These are phyloP conservation scores for Myotis yumanensis DNA, from an alignment of 2,113 vertebrate genomes.

Conservation along the genomic window DNA sequence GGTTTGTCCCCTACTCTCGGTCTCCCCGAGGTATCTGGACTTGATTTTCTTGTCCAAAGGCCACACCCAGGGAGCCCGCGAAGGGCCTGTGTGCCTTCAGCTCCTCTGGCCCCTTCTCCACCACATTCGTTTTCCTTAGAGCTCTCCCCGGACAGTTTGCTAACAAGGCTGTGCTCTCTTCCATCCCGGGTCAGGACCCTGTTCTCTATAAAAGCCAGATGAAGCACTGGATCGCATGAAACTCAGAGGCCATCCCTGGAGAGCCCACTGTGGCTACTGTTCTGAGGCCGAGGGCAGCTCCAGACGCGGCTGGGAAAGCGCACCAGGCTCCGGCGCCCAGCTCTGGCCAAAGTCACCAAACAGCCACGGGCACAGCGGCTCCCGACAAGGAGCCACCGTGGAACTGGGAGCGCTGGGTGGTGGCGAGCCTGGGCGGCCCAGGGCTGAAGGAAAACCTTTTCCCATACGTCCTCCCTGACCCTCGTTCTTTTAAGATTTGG, in stretches of 20 bases:
- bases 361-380: not conserved
- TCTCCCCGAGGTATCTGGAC: conserved; percentile 75
- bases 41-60: conserved; percentile 75
- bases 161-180: conserved; percentile 63
- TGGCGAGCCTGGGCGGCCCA: not conserved
- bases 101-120: conserved; percentile 40
- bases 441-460: not conserved
- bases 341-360: not conserved
- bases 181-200: conserved; percentile 64
- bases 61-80: conserved; percentile 64
- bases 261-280: conserved; percentile 34
- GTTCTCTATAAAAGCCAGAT: conserved; percentile 67
- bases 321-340: not conserved
- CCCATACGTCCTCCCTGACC: not conserved
- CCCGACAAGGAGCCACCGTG: not conserved
- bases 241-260: conserved; percentile 32
- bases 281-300: conserved; percentile 29
- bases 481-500: not conserved
- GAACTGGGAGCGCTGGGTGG: fast-evolving
- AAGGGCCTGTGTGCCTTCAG: not conserved
- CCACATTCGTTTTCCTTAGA: conserved; percentile 18
- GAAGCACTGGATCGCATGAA: conserved; percentile 21
- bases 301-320: not conserved
- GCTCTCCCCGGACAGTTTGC: conserved; percentile 39
- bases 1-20: conserved; percentile 60